phyloP scores from a whole-genome alignment of 1,140 invertebrate genomes.

The Battus philenor region DNA sequence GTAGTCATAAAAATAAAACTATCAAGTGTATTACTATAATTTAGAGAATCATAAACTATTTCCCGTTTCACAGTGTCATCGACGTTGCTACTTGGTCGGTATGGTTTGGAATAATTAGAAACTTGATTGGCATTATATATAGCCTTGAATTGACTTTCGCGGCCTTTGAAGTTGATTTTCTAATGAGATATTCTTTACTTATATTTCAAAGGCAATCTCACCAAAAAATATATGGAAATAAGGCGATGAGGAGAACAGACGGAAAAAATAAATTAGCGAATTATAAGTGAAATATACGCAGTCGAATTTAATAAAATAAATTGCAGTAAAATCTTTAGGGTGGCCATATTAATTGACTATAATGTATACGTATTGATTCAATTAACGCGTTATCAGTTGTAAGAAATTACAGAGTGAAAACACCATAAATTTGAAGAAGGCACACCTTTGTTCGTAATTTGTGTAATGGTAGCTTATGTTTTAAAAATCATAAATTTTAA shows the following conservation, averaged over 20 bases:
- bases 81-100: background rate
- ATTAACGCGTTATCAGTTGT: slow-evolving; percentile 15
- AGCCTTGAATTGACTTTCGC: slow-evolving; percentile 21
- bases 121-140: slow-evolving; percentile 25
- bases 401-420: slow-evolving; percentile 16
- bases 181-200: background rate
- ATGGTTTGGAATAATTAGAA: slow-evolving; percentile 22
- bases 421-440: slow-evolving; percentile 10
- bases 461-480: slow-evolving; percentile 7
- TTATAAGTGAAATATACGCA: background rate
- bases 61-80: slow-evolving; percentile 12
- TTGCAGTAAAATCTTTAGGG: slow-evolving; percentile 8
- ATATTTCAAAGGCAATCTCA: background rate
- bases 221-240: too few species aligned
- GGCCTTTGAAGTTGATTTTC: background rate
- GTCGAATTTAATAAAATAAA: slow-evolving; percentile 9
- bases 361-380: slow-evolving; percentile 12
- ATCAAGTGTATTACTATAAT: slow-evolving; percentile 14
- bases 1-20: too few species aligned
- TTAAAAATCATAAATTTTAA: slow-evolving; percentile 11
- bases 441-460: slow-evolving; percentile 4
- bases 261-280: too few species aligned
- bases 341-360: slow-evolving; percentile 12
- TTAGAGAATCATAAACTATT: slow-evolving; percentile 4
- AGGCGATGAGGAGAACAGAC: too few species aligned